Percentiles rank a stretch among this genome's conserved stretches.
Conservation (phyloP, 2,888 invertebrate species). For the Orthosia incerta region DNA sequence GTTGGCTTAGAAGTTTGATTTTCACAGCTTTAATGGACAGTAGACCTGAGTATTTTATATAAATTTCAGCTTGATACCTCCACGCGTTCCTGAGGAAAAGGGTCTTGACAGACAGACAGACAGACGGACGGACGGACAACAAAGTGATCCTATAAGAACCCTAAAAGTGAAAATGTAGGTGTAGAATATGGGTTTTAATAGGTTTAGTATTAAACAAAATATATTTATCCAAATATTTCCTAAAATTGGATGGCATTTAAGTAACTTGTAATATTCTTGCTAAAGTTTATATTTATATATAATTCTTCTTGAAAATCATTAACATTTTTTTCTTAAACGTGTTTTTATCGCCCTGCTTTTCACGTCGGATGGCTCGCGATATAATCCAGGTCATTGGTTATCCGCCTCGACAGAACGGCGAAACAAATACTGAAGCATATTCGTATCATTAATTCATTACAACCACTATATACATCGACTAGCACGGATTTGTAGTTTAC, state of each 20-base stretch:
- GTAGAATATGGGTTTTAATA: too few relatives aligned
- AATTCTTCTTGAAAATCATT: background rate
- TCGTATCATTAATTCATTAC: slow-evolving; percentile 9
- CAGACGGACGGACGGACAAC: too few relatives aligned
- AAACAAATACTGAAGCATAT: slow-evolving; percentile 19
- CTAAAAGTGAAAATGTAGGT: too few relatives aligned
- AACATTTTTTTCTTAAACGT: background rate
- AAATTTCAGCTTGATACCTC: too few relatives aligned
- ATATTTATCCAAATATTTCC: background rate
- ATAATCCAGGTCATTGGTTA: slow-evolving; percentile 50
- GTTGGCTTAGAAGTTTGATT: too few relatives aligned
- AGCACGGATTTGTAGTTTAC: background rate
- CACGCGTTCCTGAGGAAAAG: too few relatives aligned
- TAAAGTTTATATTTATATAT: background rate
- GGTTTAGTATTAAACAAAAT: background rate
- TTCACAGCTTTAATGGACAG: too few relatives aligned
- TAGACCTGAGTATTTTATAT: too few relatives aligned
- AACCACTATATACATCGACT: background rate
- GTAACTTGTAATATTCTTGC: background rate
- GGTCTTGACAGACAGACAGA: too few relatives aligned
- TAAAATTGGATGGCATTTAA: background rate
- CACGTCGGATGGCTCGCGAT: slow-evolving; percentile 14
- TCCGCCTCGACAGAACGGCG: slow-evolving; percentile 30
- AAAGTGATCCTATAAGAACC: too few relatives aligned
- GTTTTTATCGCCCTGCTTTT: slow-evolving; percentile 3